Conservation (phyloP, 2,888 invertebrate species). For the Eremobia ochroleuca region DNA sequence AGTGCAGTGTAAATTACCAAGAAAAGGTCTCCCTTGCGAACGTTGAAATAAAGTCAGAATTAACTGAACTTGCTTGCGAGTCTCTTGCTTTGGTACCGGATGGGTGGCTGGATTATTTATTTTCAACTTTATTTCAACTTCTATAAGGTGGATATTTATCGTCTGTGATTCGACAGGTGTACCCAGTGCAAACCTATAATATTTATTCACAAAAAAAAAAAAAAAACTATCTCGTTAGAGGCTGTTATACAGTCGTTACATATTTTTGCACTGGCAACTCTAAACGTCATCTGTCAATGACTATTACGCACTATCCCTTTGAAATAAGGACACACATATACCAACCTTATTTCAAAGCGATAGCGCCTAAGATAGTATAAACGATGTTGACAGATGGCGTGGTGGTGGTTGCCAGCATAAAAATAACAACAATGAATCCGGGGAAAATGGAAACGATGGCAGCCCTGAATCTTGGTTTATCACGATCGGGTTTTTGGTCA, state of each 20-base stretch:
- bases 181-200: not conserved
- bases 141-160: not conserved
- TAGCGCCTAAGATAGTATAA: slow-evolving; percentile 56
- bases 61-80: not conserved
- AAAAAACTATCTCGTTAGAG: not conserved
- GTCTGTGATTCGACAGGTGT: not conserved
- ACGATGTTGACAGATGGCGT: slow-evolving; percentile 72
- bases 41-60: not conserved
- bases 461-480: slow-evolving; percentile 71
- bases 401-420: slow-evolving; percentile 56
- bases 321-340: slow-evolving; percentile 23
- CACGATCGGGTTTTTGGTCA: slow-evolving; percentile 70
- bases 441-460: slow-evolving; percentile 70
- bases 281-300: slow-evolving; percentile 58
- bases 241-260: not conserved
- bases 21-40: not conserved
- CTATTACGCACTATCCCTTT: slow-evolving; percentile 27
- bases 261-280: slow-evolving; percentile 17
- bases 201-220: not conserved
- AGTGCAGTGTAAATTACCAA: not conserved
- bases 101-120: not conserved
- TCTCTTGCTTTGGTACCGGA: not conserved
- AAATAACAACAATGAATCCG: slow-evolving; percentile 62
- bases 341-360: slow-evolving; percentile 21
- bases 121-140: not conserved